Evolutionary conservation across 1,140 invertebrate genomes (phyloP).

Genomic region (Sinonovacula constricta): DNA sequence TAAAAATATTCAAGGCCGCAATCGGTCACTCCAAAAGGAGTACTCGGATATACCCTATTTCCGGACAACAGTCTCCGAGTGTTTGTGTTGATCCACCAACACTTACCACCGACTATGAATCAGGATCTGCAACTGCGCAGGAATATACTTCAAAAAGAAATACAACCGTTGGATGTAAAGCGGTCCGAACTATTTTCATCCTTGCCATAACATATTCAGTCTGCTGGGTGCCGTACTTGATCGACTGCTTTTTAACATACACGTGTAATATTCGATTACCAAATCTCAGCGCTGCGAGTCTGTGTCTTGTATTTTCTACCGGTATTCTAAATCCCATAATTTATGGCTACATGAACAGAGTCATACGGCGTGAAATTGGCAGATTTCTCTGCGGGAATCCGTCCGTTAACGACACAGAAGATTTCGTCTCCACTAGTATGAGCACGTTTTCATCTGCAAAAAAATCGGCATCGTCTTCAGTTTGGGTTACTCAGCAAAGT

Average conservation of each 20-base stretch:
- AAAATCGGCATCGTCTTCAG: neutral
- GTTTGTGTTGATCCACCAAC: neutral
- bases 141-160: neutral
- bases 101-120: constrained; percentile 2
- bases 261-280: constrained; percentile 1
- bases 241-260: constrained; percentile 37
- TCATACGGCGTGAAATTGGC: constrained; percentile 61
- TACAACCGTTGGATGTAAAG: constrained; percentile 59
- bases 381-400: constrained; percentile 60
- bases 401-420: constrained; percentile 51
- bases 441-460: constrained; percentile 50
- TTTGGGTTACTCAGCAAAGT: constrained; percentile 25
- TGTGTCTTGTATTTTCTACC: constrained; percentile 57
- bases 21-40: constrained; percentile 59
- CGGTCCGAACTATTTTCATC: constrained; percentile 64
- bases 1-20: constrained; percentile 64
- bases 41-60: constrained; percentile 53
- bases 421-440: constrained; percentile 60
- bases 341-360: constrained; percentile 68
- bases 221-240: constrained; percentile 64
- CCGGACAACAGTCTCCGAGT: neutral
- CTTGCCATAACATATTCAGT: constrained; percentile 59
- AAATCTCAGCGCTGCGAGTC: constrained; percentile 48
- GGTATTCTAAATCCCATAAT: constrained; percentile 64
- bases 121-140: neutral